These are phyloP conservation scores for Leptopilina drosophilae DNA, from an alignment of 2,888 invertebrate species.

Conservation along the genomic window DNA sequence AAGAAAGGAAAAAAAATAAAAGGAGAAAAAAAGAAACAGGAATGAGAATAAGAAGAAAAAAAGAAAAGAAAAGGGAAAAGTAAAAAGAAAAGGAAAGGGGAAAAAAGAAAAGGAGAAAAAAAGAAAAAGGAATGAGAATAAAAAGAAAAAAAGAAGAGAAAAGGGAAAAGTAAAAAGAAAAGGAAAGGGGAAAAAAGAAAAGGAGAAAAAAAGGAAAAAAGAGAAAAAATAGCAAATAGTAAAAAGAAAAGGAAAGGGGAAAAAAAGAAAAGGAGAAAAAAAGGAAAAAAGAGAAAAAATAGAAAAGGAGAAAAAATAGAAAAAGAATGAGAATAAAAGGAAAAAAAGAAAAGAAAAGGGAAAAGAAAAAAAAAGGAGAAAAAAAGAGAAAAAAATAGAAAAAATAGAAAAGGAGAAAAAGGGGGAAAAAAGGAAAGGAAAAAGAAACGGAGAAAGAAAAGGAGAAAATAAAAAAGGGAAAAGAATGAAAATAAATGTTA, in stretches of 20 bases:
- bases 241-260: conserved; percentile 25
- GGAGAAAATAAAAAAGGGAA: too few species aligned
- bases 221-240: too few species aligned
- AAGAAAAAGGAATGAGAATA: conserved; percentile 19
- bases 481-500: conserved; percentile 44
- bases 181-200: background rate
- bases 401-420: too few species aligned
- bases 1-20: background rate
- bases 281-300: too few species aligned
- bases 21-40: conserved; percentile 2
- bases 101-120: background rate
- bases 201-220: conserved; percentile 12
- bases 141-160: conserved; percentile 6
- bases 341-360: conserved; percentile 26
- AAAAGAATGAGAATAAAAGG: background rate
- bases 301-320: background rate
- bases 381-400: too few species aligned
- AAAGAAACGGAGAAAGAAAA: background rate
- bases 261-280: background rate
- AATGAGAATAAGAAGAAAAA: too few species aligned
- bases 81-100: background rate
- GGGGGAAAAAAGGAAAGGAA: conserved; percentile 11
- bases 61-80: too few species aligned
- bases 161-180: too few species aligned
- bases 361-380: background rate